Conservation (phyloP, 2,888 invertebrate genomes). For the Watsonalla cultraria region DNA sequence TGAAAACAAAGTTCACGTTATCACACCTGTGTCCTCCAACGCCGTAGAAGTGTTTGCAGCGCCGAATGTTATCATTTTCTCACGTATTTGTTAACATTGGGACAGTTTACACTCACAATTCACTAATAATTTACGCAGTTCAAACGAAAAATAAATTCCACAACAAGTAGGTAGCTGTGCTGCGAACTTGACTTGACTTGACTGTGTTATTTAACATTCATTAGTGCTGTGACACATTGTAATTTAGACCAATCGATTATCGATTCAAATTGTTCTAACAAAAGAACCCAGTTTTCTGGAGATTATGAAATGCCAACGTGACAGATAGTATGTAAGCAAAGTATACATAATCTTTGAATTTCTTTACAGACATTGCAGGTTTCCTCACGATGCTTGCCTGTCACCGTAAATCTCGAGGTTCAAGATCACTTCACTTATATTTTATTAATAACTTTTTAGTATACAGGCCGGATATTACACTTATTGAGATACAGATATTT, state of each 20-base stretch:
- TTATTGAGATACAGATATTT: too few species aligned
- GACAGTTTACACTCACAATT: slow-evolving; percentile 51
- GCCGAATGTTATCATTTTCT: slow-evolving; percentile 73
- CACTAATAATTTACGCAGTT: slow-evolving; percentile 41
- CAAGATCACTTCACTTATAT: too few species aligned
- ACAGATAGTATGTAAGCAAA: too few species aligned
- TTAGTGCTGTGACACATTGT: slow-evolving; percentile 32
- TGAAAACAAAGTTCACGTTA: slow-evolving; percentile 36
- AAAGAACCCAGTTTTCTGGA: not conserved
- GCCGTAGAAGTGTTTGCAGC: slow-evolving; percentile 59
- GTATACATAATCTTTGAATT: too few species aligned
- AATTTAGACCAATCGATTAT: not conserved
- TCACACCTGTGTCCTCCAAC: slow-evolving; percentile 65
- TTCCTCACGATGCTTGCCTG: too few species aligned
- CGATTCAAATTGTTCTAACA: not conserved
- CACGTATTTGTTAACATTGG: slow-evolving; percentile 58
- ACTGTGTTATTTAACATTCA: slow-evolving; percentile 69
- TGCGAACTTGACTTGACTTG: slow-evolving; percentile 7
- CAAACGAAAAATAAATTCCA: slow-evolving; percentile 39
- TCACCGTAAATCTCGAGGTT: too few species aligned
- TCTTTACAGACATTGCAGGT: too few species aligned
- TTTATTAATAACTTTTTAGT: too few species aligned
- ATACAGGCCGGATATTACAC: too few species aligned
- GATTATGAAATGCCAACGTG: too few species aligned
- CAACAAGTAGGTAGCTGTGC: slow-evolving; percentile 43